Base-by-base conservation (phyloP, 2,113 vertebrate genomes). In the Dolichotis patagonum region DNA sequence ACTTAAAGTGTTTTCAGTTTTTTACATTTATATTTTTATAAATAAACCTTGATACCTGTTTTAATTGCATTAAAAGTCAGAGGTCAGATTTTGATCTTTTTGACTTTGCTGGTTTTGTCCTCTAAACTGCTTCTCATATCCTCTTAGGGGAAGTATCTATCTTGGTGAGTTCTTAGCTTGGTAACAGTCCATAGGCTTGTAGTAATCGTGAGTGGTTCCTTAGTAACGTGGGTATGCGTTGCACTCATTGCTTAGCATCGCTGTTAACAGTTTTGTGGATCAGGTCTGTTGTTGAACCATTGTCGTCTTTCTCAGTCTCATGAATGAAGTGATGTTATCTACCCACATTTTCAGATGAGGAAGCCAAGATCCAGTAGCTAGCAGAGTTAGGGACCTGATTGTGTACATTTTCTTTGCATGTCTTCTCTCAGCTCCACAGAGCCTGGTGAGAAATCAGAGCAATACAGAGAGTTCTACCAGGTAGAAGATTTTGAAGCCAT, bases 231-330 rank as follows among this genome's bases (percentile, higher is more conserved):
- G 32, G 4, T 38, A 46, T 41, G 58, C 54, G 69, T 90, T 56
- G 30, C 24, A 9, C 56, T 81, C 5, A 12, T 4, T 14, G 28
- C 20, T 52, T 19, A 24, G 0, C 0, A 1, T 49, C 41, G 2
- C 32, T 1, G 24, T 56, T 52, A 20, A 43, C 5, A 19, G 56
- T 54, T 60, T 41, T 24, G 65, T 73, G 65, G 43, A 1, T 28
- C 38, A 43, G 46, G 52, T 38, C 67, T 81, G 22, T 28, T 14
- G 16, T 5, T 4, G 24, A 84, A 54, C 46, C 13, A 5, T 38
- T 60, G 4, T 56, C 54, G 17, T 65, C 20, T 67, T 46, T 52
- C 85, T 89, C 19, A 28, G 65, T 77, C 60, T 22, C 38, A 0
- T 30, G 49, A 58, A 56, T 32, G 14, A 58, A 6, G 65, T 12